phyloP scores from a whole-genome alignment of 2,797 vertebrate species.

The Centroberyx gerrardi region DNA sequence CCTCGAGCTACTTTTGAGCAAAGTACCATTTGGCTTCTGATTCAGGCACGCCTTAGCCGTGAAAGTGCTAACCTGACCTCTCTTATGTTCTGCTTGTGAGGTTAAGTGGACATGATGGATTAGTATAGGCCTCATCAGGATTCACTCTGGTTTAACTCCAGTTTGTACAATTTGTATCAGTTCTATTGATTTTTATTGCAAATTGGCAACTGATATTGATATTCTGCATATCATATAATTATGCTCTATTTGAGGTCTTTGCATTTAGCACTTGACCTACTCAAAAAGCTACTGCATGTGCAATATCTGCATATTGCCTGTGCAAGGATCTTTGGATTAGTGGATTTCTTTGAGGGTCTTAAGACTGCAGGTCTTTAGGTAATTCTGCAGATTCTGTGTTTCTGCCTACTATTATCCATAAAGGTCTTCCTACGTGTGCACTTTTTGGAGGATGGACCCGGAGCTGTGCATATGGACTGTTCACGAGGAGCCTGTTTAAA shows the following conservation, averaged over 20 bases:
- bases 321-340: not conserved
- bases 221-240: slow-evolving; percentile 25
- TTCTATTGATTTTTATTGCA: slow-evolving; percentile 48
- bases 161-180: slow-evolving; percentile 48
- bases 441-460: slow-evolving; percentile 62
- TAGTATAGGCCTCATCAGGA: slow-evolving; percentile 72
- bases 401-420: slow-evolving; percentile 15
- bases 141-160: slow-evolving; percentile 64
- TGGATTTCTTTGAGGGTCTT: slow-evolving; percentile 15
- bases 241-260: slow-evolving; percentile 1
- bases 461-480: slow-evolving; percentile 60
- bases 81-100: slow-evolving; percentile 71
- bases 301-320: not conserved
- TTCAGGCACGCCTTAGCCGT: slow-evolving; percentile 62
- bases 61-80: slow-evolving; percentile 77
- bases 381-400: slow-evolving; percentile 38
- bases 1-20: slow-evolving; percentile 78
- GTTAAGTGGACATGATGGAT: slow-evolving; percentile 85
- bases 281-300: not conserved
- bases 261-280: not conserved
- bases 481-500: slow-evolving; percentile 81
- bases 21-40: slow-evolving; percentile 76
- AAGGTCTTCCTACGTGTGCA: slow-evolving; percentile 51
- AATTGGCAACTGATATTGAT: slow-evolving; percentile 33
- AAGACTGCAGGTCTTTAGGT: slow-evolving; percentile 10